Conservation (phyloP, 2,888 invertebrate species). For the Athalia rosae region DNA sequence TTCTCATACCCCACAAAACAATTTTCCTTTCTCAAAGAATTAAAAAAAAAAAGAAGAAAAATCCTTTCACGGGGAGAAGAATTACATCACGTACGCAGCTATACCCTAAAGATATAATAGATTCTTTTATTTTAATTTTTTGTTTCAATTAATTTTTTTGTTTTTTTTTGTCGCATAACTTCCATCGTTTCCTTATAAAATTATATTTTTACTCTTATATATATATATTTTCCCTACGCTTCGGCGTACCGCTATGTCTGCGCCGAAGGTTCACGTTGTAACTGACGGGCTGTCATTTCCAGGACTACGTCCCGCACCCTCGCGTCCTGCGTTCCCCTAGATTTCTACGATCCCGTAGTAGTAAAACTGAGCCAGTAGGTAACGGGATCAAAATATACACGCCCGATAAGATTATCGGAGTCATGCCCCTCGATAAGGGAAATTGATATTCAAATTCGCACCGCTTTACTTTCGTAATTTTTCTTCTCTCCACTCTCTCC, state of each 20-base stretch:
- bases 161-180: not conserved
- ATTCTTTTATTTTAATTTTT: not conserved
- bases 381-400: constrained; percentile 36
- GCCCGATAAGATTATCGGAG: not conserved
- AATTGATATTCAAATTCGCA: too few relatives aligned
- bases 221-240: not conserved
- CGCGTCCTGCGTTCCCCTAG: constrained; percentile 7
- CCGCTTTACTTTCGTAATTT: too few relatives aligned
- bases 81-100: too few relatives aligned
- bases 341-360: not conserved
- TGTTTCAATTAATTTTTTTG: not conserved
- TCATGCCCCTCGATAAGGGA: too few relatives aligned
- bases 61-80: too few relatives aligned
- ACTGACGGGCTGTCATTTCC: constrained; percentile 42
- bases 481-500: too few relatives aligned
- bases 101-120: not conserved
- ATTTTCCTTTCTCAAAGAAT: too few relatives aligned
- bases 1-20: too few relatives aligned
- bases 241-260: constrained; percentile 1
- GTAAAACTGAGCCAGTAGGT: constrained; percentile 42
- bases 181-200: not conserved
- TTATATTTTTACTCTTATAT: constrained; percentile 4
- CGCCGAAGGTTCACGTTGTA: constrained; percentile 13
- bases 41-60: not conserved
- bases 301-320: constrained; percentile 11